Evolutionary conservation across 2,797 vertebrate species (phyloP), one percentile per base, ranked within the genome.

Genomic region (Lutjanus campechanus): DNA sequence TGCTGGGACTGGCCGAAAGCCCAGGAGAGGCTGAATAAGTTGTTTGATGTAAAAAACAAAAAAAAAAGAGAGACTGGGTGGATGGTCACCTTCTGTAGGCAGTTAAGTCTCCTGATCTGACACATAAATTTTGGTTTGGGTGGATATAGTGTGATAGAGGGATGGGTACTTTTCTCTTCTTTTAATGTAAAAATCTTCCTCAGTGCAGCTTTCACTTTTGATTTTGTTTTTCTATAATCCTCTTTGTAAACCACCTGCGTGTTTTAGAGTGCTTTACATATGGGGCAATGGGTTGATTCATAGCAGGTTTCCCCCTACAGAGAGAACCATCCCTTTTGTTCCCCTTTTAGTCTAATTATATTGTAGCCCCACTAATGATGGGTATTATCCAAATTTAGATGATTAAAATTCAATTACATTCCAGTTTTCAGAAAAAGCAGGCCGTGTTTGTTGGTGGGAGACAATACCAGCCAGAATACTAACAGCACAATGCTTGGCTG

Each of bases 401-500:
- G 69, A 87, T 91, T 88, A 71, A 82, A 91, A 90, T 82, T 83
- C 17, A 82, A 88, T 89, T 88, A 87, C 22, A 49, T 79, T 81
- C 62, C 63, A 76, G 67, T 80, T 89, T 84, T 1, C 11, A n/a
- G 19, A 60, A 61, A 71, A 71, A 79, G 75, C 25, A 61, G 60
- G 53, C 43, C 67, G 10, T 25, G 61, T 85, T 88, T 79, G 55
- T 68, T 65, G 79, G 49, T 20, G 55, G 56, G 79, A 47, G 60
- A 75, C 60, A 78, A 73, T 8, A 70, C 13, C 40, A 81, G 70
- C 53, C 74, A 61, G 46, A 73, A 69, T 4, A 76, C 62, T 19
- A 20, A 40, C 5, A 74, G 60, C 80, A 65, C 69, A 69, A 72
- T 65, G 58, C 59, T 56, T 58, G 70, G 65, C 80, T 80, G 59